Evolutionary conservation across 2,797 vertebrate species (phyloP).

Genomic region (Brachyrhaphis roseni): DNA sequence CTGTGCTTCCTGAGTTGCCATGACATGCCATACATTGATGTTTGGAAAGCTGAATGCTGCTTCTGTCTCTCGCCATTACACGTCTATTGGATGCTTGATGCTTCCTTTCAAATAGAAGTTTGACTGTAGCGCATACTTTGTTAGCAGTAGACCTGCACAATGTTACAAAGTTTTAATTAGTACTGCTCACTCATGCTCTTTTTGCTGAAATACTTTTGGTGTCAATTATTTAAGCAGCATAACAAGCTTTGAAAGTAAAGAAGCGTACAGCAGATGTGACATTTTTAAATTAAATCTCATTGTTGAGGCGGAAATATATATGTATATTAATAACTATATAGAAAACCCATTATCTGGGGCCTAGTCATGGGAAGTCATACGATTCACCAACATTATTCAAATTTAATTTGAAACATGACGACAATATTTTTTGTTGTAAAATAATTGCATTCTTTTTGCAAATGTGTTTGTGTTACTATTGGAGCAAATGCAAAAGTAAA

Average conservation of each 20-base stretch:
- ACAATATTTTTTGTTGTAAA: no score
- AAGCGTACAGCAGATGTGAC: background rate
- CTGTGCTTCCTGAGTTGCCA: background rate
- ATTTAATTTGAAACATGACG: no score
- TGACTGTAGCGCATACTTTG: background rate
- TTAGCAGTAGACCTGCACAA: background rate
- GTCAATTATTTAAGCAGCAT: background rate
- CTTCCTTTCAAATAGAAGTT: background rate
- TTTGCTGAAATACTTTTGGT: background rate
- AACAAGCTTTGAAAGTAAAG: background rate
- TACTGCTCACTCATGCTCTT: background rate
- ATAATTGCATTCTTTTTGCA: no score
- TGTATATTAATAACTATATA: no score
- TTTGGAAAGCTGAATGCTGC: background rate
- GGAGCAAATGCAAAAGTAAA: no score
- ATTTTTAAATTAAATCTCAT: background rate
- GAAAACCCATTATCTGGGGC: no score
- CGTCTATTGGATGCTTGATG: background rate
- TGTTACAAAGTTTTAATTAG: background rate
- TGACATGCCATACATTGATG: background rate
- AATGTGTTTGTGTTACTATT: no score
- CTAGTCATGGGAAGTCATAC: no score
- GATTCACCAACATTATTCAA: no score
- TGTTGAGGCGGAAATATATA: no score
- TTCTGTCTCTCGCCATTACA: background rate